phyloP scores from a whole-genome alignment of 2,888 invertebrate species.

The Troides oblongomaculatus region DNA sequence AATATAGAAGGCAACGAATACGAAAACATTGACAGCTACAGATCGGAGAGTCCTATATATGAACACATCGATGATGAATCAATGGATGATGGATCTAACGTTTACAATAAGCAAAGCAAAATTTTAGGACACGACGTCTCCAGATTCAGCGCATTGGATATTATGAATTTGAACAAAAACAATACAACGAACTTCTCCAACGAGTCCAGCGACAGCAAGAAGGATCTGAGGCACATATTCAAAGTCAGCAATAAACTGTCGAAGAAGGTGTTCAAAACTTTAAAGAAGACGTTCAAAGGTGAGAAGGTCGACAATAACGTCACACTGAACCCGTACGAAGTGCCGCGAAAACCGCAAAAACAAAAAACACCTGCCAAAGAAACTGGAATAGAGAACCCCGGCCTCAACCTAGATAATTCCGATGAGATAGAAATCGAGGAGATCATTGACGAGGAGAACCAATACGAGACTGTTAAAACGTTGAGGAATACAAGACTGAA shows the following conservation, averaged over 20 bases:
- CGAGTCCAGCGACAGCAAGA: constrained; percentile 64
- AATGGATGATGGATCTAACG: constrained; percentile 37
- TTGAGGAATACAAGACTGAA: constrained; percentile 66
- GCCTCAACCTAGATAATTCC: constrained; percentile 65
- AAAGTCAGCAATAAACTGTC: constrained; percentile 69
- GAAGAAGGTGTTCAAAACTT: constrained; percentile 68
- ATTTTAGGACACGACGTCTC: constrained; percentile 73
- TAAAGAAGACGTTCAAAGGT: constrained; percentile 68
- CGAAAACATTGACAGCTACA: constrained; percentile 64
- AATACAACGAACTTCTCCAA: constrained; percentile 51
- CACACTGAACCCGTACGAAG: constrained; percentile 72
- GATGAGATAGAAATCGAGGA: constrained; percentile 74
- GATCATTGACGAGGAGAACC: constrained; percentile 59
- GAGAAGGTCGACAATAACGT: constrained; percentile 59
- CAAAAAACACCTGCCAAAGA: constrained; percentile 52
- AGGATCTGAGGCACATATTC: constrained; percentile 57
- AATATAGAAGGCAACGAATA: constrained; percentile 56
- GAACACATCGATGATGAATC: constrained; percentile 59
- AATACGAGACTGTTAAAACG: constrained; percentile 72
- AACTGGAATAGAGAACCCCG: constrained; percentile 71
- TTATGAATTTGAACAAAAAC: constrained; percentile 67
- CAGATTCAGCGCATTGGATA: constrained; percentile 66
- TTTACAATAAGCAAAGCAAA: constrained; percentile 71
- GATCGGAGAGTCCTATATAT: constrained; percentile 66
- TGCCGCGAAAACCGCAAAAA: constrained; percentile 63